Evolutionary conservation across 2,113 vertebrate genomes (phyloP).

Genomic region (Argyrosomus japonicus): DNA sequence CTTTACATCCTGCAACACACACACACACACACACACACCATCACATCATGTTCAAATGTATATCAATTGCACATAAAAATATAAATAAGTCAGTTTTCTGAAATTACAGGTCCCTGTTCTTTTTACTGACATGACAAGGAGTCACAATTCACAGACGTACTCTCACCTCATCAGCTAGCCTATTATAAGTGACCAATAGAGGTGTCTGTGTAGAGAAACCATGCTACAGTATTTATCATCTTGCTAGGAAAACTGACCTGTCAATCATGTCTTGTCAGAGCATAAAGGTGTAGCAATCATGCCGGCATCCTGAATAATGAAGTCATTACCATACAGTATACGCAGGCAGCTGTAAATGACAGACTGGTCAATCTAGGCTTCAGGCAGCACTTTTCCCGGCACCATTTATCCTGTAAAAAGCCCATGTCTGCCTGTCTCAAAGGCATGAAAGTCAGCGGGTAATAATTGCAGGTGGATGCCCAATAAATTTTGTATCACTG

Average conservation of each 20-base stretch:
- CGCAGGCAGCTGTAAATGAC: conserved; percentile 85
- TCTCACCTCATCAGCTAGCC: conserved; percentile 16
- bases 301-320: conserved; percentile 84
- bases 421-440: conserved; percentile 58
- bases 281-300: conserved; percentile 46
- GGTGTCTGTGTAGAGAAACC: conserved; percentile 7
- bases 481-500: conserved; percentile 68
- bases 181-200: conserved; percentile 27
- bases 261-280: conserved; percentile 62
- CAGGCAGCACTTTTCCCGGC: conserved; percentile 81
- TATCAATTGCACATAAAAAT: background rate
- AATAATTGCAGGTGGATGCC: conserved; percentile 67
- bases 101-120: background rate
- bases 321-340: conserved; percentile 81
- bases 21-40: conserved; percentile 7
- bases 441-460: conserved; percentile 66
- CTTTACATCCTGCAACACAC: conserved; percentile 84
- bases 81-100: background rate
- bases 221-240: conserved; percentile 30
- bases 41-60: background rate
- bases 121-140: background rate
- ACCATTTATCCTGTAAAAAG: conserved; percentile 86
- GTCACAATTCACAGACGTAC: background rate
- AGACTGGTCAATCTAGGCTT: conserved; percentile 85
- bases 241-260: conserved; percentile 51